Base-by-base conservation (phyloP, 2,888 invertebrate genomes). In the Erannis defoliaria region DNA sequence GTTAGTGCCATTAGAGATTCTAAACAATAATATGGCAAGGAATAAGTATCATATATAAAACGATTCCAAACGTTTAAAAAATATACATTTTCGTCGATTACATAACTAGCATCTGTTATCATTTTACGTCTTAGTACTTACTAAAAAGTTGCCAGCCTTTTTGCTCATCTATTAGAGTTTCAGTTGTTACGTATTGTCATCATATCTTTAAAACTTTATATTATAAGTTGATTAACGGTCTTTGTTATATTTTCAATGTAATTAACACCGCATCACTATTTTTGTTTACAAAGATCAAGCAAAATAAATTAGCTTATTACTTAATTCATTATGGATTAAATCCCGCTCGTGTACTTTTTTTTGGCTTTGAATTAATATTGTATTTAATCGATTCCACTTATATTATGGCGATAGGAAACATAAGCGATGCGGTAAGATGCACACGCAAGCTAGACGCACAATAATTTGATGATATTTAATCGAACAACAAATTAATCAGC, bases 1-100 rank as follows among this genome's bases (percentile, higher is more conserved):
- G 50, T 68, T 67, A 71, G 66, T 68, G 68, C 67, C 70, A 69
- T 64, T 53, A 50, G 70, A 73, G 71, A 73, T 73, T 73, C 71
- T 69, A 69, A 9, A 46, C 55, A 58, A 49, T 61, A 65, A 61
- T 70, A 73, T 70, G 73, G 71, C 73, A 67, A 66, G 59, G 37
- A 57, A 46, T 3, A 49, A 40, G 54, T 58, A 54, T 62, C 40
- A 62, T 58, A 55, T 55, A 56, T 53, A 45, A 42, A 38, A 63
- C 37, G 12, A 42, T 42, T 42, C 19, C 19, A 40, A 19, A 40
- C 12, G 6, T 40, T 37, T 26, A 40, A 31, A 49, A 61, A 53
- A 55, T 48, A 43, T 23, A 8, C n/a, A 26, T 38, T 43, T 43
- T 14, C 18, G 5, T 31, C 21, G 9, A 5, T 5, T 21, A 6